Evolutionary conservation across 2,888 invertebrate genomes (phyloP).

Genomic region (Heliconius ismenius): DNA sequence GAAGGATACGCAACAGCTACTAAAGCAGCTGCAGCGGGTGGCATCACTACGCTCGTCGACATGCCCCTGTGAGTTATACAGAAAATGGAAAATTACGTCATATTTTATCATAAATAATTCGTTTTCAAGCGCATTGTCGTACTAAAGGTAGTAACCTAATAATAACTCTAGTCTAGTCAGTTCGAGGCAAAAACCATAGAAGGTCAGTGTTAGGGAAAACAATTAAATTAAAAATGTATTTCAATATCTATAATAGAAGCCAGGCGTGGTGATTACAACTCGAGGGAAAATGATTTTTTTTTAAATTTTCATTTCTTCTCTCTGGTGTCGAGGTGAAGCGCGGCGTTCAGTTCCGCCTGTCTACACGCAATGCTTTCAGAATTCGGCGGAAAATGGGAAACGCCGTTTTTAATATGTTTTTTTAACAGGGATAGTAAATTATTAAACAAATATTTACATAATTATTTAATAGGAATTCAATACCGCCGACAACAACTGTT

Average conservation of each 20-base stretch:
- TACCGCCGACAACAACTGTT: conserved; percentile 86
- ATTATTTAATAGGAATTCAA: conserved; percentile 81
- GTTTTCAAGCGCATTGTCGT: neutral
- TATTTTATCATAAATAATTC: neutral
- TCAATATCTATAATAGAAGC: neutral
- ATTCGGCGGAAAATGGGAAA: no score
- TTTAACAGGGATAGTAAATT: no score
- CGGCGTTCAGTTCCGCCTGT: no score
- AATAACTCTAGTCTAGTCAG: neutral
- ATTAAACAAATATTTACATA: neutral
- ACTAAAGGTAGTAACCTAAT: no score
- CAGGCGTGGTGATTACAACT: no score
- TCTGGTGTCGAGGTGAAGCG: no score
- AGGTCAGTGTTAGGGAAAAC: conserved; percentile 3
- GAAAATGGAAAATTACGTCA: neutral
- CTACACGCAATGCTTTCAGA: no score
- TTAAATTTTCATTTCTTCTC: no score
- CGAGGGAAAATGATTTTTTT: no score
- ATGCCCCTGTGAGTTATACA: conserved; percentile 84
- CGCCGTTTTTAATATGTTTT: no score
- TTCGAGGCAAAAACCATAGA: neutral
- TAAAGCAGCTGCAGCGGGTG: conserved; percentile 86
- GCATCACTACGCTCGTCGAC: conserved; percentile 87
- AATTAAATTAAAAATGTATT: neutral
- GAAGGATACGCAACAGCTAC: conserved; percentile 87